phyloP scores from a whole-genome alignment of 2,113 vertebrate species.

The Campylomormyrus tamandua region DNA sequence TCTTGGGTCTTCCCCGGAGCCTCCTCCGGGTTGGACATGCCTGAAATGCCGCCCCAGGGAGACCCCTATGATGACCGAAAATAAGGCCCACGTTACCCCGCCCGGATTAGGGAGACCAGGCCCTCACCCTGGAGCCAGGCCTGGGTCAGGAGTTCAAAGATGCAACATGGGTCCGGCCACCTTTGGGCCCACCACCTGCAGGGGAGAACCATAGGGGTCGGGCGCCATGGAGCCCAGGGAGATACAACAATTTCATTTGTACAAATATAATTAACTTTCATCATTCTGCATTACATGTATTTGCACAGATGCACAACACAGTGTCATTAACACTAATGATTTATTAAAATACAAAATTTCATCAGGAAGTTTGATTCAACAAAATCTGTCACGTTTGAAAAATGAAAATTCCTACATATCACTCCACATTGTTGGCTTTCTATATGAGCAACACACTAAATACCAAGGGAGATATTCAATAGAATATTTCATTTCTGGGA shows the following conservation, averaged over 20 bases:
- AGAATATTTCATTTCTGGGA: background rate
- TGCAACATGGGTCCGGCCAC: too few species aligned
- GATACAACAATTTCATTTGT: background rate
- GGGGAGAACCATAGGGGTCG: too few species aligned
- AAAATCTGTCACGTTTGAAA: background rate
- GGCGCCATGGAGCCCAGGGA: too few species aligned
- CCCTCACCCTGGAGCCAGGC: too few species aligned
- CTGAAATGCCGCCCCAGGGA: too few species aligned
- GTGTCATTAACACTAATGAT: background rate
- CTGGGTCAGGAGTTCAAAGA: too few species aligned
- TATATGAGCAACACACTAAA: background rate
- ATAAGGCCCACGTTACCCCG: too few species aligned
- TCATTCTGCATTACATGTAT: background rate
- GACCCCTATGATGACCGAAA: too few species aligned
- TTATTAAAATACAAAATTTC: constrained; percentile 8
- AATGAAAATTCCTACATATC: background rate
- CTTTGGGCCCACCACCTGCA: too few species aligned
- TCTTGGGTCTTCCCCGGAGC: too few species aligned
- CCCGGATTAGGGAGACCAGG: too few species aligned
- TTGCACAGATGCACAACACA: background rate
- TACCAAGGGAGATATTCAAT: background rate
- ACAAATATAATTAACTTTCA: background rate
- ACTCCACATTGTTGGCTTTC: background rate
- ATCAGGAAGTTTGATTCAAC: background rate
- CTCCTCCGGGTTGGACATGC: too few species aligned